Evolutionary conservation across 2,797 vertebrate genomes (phyloP), one percentile per base, ranked within the genome.

Genomic region (Anabacerthia variegaticeps): DNA sequence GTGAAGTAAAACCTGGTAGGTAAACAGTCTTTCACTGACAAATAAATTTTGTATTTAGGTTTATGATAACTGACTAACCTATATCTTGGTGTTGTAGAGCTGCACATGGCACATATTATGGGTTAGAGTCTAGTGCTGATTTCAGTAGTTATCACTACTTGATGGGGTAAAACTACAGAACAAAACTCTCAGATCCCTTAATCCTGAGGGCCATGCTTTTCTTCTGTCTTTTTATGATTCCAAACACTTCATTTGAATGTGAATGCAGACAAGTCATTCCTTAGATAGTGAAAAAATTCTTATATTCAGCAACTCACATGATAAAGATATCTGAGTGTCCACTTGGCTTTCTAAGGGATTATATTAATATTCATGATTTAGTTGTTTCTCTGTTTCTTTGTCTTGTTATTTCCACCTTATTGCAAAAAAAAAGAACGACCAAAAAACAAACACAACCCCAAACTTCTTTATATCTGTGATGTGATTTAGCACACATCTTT

Each of bases 61-160:
- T 92, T 68, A 62, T 54, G 68, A 41, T 22, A n/a, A 54, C 24
- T 66, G 27, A 41, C 36, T 78, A 75, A 43, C 2, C 5, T 74
- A 32, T 58, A 9, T 3, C 2, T 62, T 26, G 9, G 6, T 83
- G 14, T 26, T 43, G 8, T 49, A 81, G 78, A 74, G 37, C 7
- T 77, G 7, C 7, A 14, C 17, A 10, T 0, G 2, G 10, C 24
- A 71, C 5, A 10, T 3, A 1, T 26, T 21, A 27, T 44, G 9
- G 4, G 28, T 76, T 34, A 61, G 14, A 36, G 9, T 51, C 32
- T 49, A 62, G 27, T 10, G 11, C 8, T 11, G 28, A 22, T 66
- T 85, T 85, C 34, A 49, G 12, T 27, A 61, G 8, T 41, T 55
- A 73, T 52, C 19, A 43, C 30, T 26, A 51, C 30, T 76, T 54